Evolutionary conservation across 2,888 invertebrate species (phyloP), one percentile per base, ranked within the genome.

Genomic region (Flexamia atlantica): DNA sequence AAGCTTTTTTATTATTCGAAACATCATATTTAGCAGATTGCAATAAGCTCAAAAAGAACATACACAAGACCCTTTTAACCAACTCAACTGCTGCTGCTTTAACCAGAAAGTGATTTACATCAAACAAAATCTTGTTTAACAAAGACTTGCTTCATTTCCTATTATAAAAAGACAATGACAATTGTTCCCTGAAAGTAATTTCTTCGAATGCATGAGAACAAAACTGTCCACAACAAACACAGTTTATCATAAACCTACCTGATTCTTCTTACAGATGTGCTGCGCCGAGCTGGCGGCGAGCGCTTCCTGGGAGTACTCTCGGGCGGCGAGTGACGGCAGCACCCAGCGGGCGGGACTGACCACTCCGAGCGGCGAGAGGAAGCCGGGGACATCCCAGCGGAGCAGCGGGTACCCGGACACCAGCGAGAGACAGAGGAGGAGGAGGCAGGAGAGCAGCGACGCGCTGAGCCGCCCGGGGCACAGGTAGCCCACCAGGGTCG

Each of bases 281-380:
- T 92, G 91, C 82, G 91, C 90, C 53, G 92, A 90, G 88, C 92
- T 91, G 87, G 91, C 92, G 85, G 90, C 91, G 83, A 95, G 90
- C 0, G 95, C 94, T 68, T 93, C 92, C 23, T 92, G 91, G 40
- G 93, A 93, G 81, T 95, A 92, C 88, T 96, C 96, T 85, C 93
- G 91, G 84, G 92, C 92, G 82, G 95, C 89, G 74, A 96, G 89
- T 85, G 94, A 93, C 0, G 95, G 94, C 86, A 95, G 88, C 0
- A 94, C 89, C 96, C 96, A 97, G 83, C 93, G 92, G 0, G 94
- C 93, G 0, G 96, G 96, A 1, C 95, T 95, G 70, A 94, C 91
- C 87, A 93, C 93, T 87, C 93, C 92, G 85, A 95, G 89, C 81
- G 85, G 83, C 94, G 95, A 96, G 82, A 90, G 91, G 84, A 93